Percentiles rank a stretch among this genome's conserved stretches.
Conservation (phyloP, 2,113 vertebrate genomes). For the Sinocyclocheilus anshuiensis region DNA sequence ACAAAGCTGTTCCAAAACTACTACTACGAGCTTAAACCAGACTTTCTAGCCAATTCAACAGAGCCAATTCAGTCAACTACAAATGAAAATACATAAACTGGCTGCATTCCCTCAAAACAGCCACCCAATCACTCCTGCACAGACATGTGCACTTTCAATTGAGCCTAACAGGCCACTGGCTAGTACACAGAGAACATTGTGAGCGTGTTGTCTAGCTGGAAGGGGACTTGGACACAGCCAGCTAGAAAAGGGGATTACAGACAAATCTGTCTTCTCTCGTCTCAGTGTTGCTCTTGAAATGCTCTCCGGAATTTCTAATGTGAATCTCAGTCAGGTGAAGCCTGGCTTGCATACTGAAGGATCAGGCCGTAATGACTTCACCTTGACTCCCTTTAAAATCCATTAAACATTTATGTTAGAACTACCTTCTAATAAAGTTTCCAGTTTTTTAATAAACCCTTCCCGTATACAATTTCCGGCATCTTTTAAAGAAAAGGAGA, state of each 20-base stretch:
- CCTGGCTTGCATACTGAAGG: conserved; percentile 15
- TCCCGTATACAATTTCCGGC: background rate
- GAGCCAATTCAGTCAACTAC: background rate
- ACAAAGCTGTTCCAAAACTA: background rate
- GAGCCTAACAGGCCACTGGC: conserved; percentile 39
- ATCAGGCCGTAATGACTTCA: conserved; percentile 6
- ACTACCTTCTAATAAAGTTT: background rate
- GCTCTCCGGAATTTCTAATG: conserved; percentile 31
- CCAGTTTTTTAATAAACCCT: background rate
- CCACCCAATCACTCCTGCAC: background rate
- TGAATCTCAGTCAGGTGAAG: conserved; percentile 36
- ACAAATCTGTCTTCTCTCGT: conserved; percentile 47
- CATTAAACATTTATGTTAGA: conserved; percentile 4
- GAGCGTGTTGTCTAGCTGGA: conserved; percentile 14
- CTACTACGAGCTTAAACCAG: background rate
- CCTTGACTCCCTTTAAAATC: conserved; percentile 33
- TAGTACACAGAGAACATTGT: conserved; percentile 25
- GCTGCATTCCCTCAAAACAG: background rate
- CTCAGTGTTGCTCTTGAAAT: conserved; percentile 30
- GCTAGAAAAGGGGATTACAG: conserved; percentile 53
- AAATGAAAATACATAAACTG: background rate
- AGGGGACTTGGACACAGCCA: conserved; percentile 48
- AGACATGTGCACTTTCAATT: conserved; percentile 19
- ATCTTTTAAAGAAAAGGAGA: background rate
- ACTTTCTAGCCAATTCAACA: background rate